phyloP scores from a whole-genome alignment of 1,140 invertebrate species.

The Sycophaga agraensis region DNA sequence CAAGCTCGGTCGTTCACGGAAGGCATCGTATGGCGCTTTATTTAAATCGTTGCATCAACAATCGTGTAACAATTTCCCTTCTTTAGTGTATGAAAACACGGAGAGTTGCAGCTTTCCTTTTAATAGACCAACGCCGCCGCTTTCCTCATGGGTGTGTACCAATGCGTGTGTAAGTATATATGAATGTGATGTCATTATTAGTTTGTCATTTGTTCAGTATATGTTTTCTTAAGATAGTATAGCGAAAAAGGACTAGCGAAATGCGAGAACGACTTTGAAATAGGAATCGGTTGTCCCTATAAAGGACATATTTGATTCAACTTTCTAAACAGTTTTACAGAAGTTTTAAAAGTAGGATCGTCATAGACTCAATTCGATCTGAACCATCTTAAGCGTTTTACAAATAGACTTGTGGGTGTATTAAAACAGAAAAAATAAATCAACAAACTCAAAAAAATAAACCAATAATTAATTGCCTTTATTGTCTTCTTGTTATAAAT shows the following conservation, averaged over 20 bases:
- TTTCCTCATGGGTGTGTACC: neutral
- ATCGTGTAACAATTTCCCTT: constrained; percentile 47
- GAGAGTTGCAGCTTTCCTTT: constrained; percentile 17
- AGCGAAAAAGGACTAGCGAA: neutral
- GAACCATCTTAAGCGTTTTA: no score
- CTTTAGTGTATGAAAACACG: constrained; percentile 35
- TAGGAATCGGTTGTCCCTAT: neutral
- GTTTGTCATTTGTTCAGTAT: no score
- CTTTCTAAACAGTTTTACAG: neutral
- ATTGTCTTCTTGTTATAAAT: neutral
- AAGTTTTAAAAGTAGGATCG: no score
- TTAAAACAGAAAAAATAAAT: no score
- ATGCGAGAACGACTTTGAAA: constrained; percentile 2
- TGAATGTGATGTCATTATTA: no score
- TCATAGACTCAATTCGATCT: no score
- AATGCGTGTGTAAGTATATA: neutral
- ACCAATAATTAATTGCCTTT: neutral
- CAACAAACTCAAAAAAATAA: neutral
- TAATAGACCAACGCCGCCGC: neutral
- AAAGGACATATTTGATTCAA: neutral
- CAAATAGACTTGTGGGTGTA: no score
- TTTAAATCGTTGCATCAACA: constrained; percentile 47
- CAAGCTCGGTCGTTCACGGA: constrained; percentile 60
- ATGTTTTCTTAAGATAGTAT: neutral
- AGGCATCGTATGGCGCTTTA: constrained; percentile 52